Evolutionary conservation across 2,888 invertebrate genomes (phyloP).

Genomic region (Latrodectus hesperus): DNA sequence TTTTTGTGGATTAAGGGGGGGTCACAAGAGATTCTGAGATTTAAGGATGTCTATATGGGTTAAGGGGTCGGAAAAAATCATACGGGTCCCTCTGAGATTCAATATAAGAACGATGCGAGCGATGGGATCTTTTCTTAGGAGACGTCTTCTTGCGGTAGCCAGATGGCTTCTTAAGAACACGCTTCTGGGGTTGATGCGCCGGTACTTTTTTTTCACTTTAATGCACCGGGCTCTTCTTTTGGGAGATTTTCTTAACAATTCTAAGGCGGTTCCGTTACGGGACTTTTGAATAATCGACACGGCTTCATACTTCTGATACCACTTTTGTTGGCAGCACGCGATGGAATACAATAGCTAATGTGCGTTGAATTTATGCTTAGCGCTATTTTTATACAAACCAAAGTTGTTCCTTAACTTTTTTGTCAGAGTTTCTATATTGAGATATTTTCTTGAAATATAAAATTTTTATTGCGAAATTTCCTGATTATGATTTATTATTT

Average conservation of each 20-base stretch:
- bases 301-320: neutral
- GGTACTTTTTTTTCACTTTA: too few species aligned
- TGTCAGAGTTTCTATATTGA: too few species aligned
- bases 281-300: too few species aligned
- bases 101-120: conserved; percentile 25
- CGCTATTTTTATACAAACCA: too few species aligned
- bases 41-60: conserved; percentile 61
- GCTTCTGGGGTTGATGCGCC: neutral
- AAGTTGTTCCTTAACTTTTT: too few species aligned
- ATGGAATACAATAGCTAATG: neutral
- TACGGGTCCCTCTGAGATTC: conserved; percentile 44
- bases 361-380: too few species aligned
- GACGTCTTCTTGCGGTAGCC: conserved; percentile 18
- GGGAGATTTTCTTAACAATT: too few species aligned
- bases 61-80: conserved; percentile 57
- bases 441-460: too few species aligned
- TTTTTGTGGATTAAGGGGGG: conserved; percentile 16
- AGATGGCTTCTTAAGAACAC: conserved; percentile 24
- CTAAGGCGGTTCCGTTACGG: too few species aligned
- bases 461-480: too few species aligned
- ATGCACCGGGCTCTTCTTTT: too few species aligned
- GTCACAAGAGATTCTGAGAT: conserved; percentile 19
- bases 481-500: too few species aligned
- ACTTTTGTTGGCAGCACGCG: neutral
- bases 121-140: conserved; percentile 16